phyloP scores from a whole-genome alignment of 2,888 invertebrate genomes.

The Drosophila nigritarsus region DNA sequence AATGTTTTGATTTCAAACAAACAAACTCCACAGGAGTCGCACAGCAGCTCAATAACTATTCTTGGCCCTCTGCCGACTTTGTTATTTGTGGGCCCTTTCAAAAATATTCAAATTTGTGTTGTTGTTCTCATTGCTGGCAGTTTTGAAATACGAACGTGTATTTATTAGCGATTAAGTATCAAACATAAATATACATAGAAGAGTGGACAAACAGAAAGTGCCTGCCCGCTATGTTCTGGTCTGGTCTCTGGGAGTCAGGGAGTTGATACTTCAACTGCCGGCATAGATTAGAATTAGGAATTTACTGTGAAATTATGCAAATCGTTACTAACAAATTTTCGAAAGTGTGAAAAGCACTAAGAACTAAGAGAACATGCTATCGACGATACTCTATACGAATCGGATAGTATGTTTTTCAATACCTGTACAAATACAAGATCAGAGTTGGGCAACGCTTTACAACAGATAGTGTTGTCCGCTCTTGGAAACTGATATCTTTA shows the following conservation, averaged over 20 bases:
- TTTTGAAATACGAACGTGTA: conserved; percentile 77
- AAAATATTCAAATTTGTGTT: conserved; percentile 69
- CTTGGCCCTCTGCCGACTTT: neutral
- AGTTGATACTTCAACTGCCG: conserved; percentile 42
- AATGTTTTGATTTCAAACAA: conserved; percentile 78
- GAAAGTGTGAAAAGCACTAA: conserved; percentile 73
- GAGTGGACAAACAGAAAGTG: neutral
- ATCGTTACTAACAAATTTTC: conserved; percentile 71
- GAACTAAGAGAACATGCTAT: conserved; percentile 31
- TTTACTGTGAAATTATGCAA: conserved; percentile 81
- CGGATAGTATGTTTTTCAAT: conserved; percentile 1
- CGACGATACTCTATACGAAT: conserved; percentile 17
- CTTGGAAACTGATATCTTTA: conserved; percentile 72
- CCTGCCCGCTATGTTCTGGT: conserved; percentile 4
- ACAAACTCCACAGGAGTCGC: conserved; percentile 73
- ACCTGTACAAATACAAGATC: neutral
- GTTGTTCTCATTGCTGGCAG: conserved; percentile 24
- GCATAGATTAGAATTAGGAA: conserved; percentile 68
- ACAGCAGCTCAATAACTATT: conserved; percentile 48
- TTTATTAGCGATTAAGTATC: conserved; percentile 77
- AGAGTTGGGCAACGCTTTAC: conserved; percentile 4
- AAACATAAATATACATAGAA: conserved; percentile 52
- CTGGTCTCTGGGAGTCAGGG: conserved; percentile 9
- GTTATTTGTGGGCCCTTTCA: conserved; percentile 54
- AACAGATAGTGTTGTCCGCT: conserved; percentile 45